phyloP scores from a whole-genome alignment of 2,797 vertebrate species.

The Pipistrellus kuhlii region DNA sequence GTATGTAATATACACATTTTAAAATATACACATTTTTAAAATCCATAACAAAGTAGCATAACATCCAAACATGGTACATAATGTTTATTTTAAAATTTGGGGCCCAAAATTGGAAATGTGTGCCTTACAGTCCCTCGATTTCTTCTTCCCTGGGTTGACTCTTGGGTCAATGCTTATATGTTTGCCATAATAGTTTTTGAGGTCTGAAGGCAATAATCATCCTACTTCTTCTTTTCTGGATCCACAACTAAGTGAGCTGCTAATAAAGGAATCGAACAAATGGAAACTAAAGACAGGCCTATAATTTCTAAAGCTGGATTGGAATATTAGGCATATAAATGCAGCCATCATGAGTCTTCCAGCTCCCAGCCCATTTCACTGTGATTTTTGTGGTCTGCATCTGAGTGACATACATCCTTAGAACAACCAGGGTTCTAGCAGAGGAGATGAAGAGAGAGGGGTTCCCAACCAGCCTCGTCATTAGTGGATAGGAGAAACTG shows the following conservation, averaged over 20 bases:
- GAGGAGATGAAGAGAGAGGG: neutral
- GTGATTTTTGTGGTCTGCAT: neutral
- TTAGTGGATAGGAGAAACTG: neutral
- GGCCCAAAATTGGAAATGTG: neutral
- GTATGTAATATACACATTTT: neutral
- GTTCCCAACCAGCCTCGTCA: neutral
- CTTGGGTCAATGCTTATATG: neutral
- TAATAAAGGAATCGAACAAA: neutral
- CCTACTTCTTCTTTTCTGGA: neutral
- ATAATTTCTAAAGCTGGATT: neutral
- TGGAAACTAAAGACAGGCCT: neutral
- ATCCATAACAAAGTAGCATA: neutral
- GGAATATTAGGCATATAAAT: neutral
- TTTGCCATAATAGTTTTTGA: neutral
- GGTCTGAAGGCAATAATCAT: neutral
- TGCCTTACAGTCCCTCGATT: neutral
- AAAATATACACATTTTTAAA: neutral
- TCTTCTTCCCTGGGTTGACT: neutral
- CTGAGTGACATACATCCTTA: neutral
- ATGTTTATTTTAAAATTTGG: neutral
- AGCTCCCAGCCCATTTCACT: neutral
- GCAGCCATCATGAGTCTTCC: neutral
- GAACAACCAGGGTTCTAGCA: neutral
- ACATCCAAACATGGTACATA: neutral
- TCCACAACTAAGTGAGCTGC: neutral